phyloP scores from a whole-genome alignment of 2,888 invertebrate species.

The Psylliodes chrysocephalus region DNA sequence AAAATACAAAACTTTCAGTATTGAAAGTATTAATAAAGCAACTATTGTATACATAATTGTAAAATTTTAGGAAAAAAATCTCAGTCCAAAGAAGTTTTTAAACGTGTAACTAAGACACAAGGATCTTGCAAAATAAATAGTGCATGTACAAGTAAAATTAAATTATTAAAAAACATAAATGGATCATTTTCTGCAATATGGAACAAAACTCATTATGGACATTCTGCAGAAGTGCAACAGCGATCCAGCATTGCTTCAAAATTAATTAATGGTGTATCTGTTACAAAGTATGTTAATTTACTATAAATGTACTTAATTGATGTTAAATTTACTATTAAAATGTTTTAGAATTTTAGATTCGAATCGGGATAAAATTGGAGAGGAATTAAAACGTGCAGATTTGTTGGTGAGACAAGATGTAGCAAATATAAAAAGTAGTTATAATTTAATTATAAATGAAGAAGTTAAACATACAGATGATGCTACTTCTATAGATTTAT shows the following conservation, averaged over 20 bases:
- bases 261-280: background rate
- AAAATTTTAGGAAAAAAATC: too few species aligned
- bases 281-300: background rate
- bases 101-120: background rate
- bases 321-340: background rate
- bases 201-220: background rate
- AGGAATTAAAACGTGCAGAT: too few species aligned
- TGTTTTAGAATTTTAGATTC: slow-evolving; percentile 26
- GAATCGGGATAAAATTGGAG: too few species aligned
- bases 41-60: too few species aligned
- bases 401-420: background rate
- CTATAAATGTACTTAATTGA: too few species aligned
- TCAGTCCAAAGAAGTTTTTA: too few species aligned
- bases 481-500: too few species aligned
- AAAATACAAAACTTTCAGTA: too few species aligned
- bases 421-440: background rate
- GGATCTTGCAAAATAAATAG: background rate
- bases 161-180: background rate
- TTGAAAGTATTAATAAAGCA: too few species aligned
- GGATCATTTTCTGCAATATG: background rate
- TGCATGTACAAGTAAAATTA: too few species aligned
- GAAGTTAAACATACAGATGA: background rate
- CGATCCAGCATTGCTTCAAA: too few species aligned
- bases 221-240: too few species aligned
- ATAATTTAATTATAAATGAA: background rate